Base-by-base conservation (phyloP, 2,113 vertebrate genomes). In the Phaetusa simplex region DNA sequence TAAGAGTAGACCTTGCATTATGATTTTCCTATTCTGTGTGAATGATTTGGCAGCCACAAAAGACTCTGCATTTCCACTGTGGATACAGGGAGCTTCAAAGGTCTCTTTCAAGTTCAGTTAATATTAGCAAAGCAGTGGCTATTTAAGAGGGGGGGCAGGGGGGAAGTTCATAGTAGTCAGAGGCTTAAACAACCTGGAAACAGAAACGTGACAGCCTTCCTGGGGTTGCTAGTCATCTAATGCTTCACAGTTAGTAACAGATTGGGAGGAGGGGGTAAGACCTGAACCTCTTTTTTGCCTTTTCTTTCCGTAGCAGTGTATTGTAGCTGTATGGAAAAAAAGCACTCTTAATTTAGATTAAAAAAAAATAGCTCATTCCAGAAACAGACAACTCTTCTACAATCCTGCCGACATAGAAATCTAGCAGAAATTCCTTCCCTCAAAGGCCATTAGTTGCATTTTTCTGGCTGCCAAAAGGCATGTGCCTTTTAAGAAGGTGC, bases 401-500 rank as follows among this genome's bases (percentile, higher is more conserved):
- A 91, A 6, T 27, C 34, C 30, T 6, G 3, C 36, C 1, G 0
- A 55, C 3, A 2, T 0, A 38, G 62, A 80, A 76, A 69, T 5
- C 12, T 29, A 58, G 14, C 9, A 87, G 29, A 71, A 88, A 76
- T 27, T 13, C n/a, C 21, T 67, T 76, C 50, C 73, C 64, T 77
- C 22, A 20, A 30, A 19, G 6, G 34, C n/a, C 21, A 8, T 36
- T 18, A 53, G 12, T 22, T 56, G 19, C 29, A 16, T 29, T 64
- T 88, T 59, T 38, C 85, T 45, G 56, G 19, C 72, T 70, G 45
- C 34, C 29, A 50, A 47, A 83, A 73, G 47, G 8, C 40, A 47
- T 0, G 1, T 16, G 16, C 19, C 32, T 61, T 82, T 76, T 18
- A 56, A 62, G 40, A 40, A 38, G 6, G 27, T 56, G 34, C 52